phyloP scores from a whole-genome alignment of 37 sponge, comb jelly and placozoan species.

The Geodia barretti region DNA sequence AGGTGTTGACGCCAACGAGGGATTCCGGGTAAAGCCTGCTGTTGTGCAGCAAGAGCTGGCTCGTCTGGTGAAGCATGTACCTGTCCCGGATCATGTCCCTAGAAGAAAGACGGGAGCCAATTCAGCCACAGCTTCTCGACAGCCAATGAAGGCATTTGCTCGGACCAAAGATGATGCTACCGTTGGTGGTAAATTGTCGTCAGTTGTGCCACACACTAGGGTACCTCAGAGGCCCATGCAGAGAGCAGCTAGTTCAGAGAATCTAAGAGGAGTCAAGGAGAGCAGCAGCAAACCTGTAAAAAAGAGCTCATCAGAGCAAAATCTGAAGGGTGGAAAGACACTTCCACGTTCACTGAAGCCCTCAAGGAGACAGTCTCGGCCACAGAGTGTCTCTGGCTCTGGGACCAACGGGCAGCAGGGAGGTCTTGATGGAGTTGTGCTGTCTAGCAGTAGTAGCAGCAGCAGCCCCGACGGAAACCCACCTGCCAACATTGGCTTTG shows the following conservation, averaged over 20 bases:
- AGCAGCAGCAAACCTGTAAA: conserved; percentile 10
- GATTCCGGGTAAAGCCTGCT: neutral
- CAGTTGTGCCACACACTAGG: neutral
- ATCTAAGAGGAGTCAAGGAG: conserved; percentile 14
- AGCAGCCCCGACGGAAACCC: neutral
- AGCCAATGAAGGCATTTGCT: conserved; percentile 52
- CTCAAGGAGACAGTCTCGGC: neutral
- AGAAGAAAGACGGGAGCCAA: neutral
- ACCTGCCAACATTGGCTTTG: neutral
- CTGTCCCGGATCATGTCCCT: neutral
- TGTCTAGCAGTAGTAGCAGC: neutral
- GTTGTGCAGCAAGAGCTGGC: conserved; percentile 28
- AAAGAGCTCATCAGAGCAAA: conserved; percentile 48
- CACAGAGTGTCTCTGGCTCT: neutral
- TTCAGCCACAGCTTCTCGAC: neutral
- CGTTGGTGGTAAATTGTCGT: neutral
- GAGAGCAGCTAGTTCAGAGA: conserved; percentile 45
- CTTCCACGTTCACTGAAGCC: neutral
- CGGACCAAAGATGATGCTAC: conserved; percentile 11
- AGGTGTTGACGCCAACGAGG: neutral
- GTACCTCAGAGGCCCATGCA: neutral
- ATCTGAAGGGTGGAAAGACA: conserved; percentile 3
- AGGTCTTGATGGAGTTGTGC: neutral
- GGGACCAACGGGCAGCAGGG: neutral
- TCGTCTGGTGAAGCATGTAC: neutral